Evolutionary conservation across 2,888 invertebrate genomes (phyloP).

Genomic region (Amphipyra berbera): DNA sequence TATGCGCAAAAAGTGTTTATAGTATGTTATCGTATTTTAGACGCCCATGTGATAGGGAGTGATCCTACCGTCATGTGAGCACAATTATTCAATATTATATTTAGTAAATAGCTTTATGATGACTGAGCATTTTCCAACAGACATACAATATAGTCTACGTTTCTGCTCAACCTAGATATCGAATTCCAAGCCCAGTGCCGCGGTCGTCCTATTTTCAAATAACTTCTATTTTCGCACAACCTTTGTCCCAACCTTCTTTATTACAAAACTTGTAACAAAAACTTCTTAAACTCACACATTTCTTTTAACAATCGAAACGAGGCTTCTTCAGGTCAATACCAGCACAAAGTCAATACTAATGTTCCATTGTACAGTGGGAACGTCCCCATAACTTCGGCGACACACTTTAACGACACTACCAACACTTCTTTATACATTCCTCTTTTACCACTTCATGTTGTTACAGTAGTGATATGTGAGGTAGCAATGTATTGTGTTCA

Average conservation of each 20-base stretch:
- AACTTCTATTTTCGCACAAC: neutral
- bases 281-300: slow-evolving; percentile 23
- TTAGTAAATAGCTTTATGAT: too few relatives aligned
- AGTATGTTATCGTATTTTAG: too few relatives aligned
- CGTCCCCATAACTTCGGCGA: slow-evolving; percentile 33
- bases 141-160: too few relatives aligned
- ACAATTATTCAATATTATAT: too few relatives aligned
- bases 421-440: slow-evolving; percentile 30
- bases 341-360: slow-evolving; percentile 55
- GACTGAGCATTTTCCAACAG: too few relatives aligned
- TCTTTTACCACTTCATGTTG: slow-evolving; percentile 11
- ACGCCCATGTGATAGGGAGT: too few relatives aligned
- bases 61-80: too few relatives aligned
- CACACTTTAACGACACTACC: slow-evolving; percentile 15
- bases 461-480: slow-evolving; percentile 1
- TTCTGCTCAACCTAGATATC: too few relatives aligned
- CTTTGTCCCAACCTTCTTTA: neutral
- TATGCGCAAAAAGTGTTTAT: too few relatives aligned
- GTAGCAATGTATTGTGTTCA: slow-evolving; percentile 36
- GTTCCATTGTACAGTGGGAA: slow-evolving; percentile 54
- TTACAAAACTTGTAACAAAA: neutral
- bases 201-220: neutral
- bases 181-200: too few relatives aligned
- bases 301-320: slow-evolving; percentile 33
- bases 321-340: slow-evolving; percentile 55